Base-by-base conservation (phyloP, 2,888 invertebrate species). In the Diadegma fenestrale region DNA sequence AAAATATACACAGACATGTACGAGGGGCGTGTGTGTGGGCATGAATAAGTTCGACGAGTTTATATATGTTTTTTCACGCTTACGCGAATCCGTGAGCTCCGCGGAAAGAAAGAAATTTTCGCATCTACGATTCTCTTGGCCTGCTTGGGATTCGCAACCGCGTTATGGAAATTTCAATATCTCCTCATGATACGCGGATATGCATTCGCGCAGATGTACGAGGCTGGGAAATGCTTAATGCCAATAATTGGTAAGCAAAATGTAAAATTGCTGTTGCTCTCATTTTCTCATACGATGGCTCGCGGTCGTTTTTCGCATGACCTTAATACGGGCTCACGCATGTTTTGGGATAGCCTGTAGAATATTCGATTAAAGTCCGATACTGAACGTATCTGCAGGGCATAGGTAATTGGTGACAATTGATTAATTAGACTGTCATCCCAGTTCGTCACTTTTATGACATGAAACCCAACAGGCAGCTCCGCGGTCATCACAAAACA, bases 51-150 rank as follows among this genome's bases (percentile, higher is more conserved):
- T 54, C 69, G 71, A 75, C 78, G 75, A 82, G 78, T 82, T 85
- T 66, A 79, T 79, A 69, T 78, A 48, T 37, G 37, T 85, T 82
- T 64, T 75, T 82, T 85, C 78, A 82, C 85, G 85, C 63, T 85
- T 54, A 79, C 81, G 78, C 85, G 85, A 63, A 82, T 82, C 81
- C 81, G 75, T 14, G 73, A 51, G 58, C 14, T 41, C 1, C 26
- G 61, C 26, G 61, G 51, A 33, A 68, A 64, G 22, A 51, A 63
- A 58, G 12, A 78, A 43, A 43, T 61, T 45, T n/a, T 73, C 61
- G 80, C 72, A 77, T 84, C 61, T 80, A 72, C 61, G 80, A 80
- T 84, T 61, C 61, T 14, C 45, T 5, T 66, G 45, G 79, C n/a
- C 37, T 43, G 17, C 37, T 43, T 43, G 48, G 22, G 26, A 66